Evolutionary conservation across 2,888 invertebrate species (phyloP), one percentile per base, ranked within the genome.

Genomic region (Euproctis similis): DNA sequence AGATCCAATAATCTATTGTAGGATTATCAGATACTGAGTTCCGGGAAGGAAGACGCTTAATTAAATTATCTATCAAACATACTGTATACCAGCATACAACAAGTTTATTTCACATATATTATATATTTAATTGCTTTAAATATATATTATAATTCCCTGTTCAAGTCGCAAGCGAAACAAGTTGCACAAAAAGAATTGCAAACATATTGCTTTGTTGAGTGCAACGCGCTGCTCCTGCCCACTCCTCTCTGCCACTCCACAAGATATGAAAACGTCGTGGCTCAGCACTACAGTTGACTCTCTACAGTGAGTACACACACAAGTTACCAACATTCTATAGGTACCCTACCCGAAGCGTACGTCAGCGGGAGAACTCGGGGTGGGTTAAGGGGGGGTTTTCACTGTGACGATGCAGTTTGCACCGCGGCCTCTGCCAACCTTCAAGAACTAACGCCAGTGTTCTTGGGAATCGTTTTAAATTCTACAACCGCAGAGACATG

Each of bases 401-500:
- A 57, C 51, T 71, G 77, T 81, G 77, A 81, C 77, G 73, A 73
- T 81, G 82, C 82, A 82, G 80, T 78, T 80, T 80, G 80, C 81
- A 76, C 74, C 80, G 80, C 78, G 73, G 75, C 74, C 77, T 77
- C 78, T 78, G 77, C 74, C 75, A 80, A 78, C 80, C 76, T 78
- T 81, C 80, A 77, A 75, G 80, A 77, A 81, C 74, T 80, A 73
- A 76, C 76, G 76, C 78, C 74, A 75, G 72, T 82, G 80, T 84
- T 80, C 81, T 81, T 77, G 73, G 77, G 82, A 80, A 84, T 81
- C 81, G 78, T 82, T 84, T 81, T 81, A 81, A 82, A 81, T 80
- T 81, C 80, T 78, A 80, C 70, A 80, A 78, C 78, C 80, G 71
- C 77, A 77, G 60, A 68, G n/a, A 59, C 64, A 66, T 64, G 69